A percentile compares a stretch with the other conserved stretches of the same genome.
Evolutionary conservation across 2,888 invertebrate species (phyloP).

Genomic region (Parasteatoda lunata): DNA sequence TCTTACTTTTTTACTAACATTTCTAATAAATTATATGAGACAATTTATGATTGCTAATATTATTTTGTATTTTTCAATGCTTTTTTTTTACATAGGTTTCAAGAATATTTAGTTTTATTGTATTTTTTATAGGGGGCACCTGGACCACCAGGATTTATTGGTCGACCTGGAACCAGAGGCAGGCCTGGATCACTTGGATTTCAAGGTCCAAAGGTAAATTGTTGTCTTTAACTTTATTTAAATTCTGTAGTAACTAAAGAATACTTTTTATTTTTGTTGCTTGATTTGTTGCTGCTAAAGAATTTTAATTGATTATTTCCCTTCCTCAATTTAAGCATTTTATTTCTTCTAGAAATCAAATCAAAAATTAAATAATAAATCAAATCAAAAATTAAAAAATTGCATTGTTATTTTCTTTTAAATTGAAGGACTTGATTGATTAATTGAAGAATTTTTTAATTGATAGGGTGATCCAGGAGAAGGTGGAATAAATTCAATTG

Average conservation of each 20-base stretch:
- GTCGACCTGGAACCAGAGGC: conserved; percentile 70
- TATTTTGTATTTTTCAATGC: too few relatives aligned
- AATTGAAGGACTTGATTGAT: too few relatives aligned
- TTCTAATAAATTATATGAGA: too few relatives aligned
- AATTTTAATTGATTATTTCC: not conserved
- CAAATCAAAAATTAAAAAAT: not conserved
- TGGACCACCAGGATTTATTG: conserved; percentile 71
- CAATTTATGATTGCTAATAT: too few relatives aligned
- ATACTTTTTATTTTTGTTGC: too few relatives aligned
- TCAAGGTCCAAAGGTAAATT: conserved; percentile 67
- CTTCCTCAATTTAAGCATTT: not conserved
- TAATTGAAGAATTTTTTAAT: not conserved
- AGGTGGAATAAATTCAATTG: conserved; percentile 72
- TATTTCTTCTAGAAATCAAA: not conserved
- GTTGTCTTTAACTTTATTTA: too few relatives aligned
- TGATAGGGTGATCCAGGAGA: conserved; percentile 72
- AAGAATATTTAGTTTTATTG: not conserved
- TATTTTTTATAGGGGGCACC: conserved; percentile 69
- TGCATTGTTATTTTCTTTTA: conserved; percentile 3
- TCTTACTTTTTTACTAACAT: too few relatives aligned
- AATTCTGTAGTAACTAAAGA: too few relatives aligned
- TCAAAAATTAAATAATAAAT: not conserved
- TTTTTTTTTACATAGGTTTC: not conserved
- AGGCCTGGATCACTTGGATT: conserved; percentile 66
- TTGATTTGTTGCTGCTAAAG: too few relatives aligned